Evolutionary conservation across 2,113 vertebrate species (phyloP).

Genomic region (Danionella cerebrum): DNA sequence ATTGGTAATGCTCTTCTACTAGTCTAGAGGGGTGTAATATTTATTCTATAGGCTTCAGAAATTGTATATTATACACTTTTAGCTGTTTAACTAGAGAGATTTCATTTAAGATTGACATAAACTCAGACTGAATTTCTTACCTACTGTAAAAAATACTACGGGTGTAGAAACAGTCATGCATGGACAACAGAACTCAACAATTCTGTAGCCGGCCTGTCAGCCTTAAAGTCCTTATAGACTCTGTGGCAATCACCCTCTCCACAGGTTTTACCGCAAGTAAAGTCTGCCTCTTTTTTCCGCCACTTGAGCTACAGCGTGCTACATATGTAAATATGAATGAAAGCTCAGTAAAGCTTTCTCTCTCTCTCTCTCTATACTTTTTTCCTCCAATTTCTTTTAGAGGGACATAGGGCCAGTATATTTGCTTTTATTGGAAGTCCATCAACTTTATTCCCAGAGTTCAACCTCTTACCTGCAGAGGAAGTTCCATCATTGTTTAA

Average conservation of each 20-base stretch:
- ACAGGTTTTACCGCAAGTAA: constrained; percentile 30
- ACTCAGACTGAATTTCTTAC: too few relatives aligned
- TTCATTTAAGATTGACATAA: too few relatives aligned
- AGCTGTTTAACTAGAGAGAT: too few relatives aligned
- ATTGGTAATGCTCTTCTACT: too few relatives aligned
- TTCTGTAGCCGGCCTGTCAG: too few relatives aligned
- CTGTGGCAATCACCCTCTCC: not conserved
- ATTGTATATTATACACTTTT: too few relatives aligned
- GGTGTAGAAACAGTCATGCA: too few relatives aligned
- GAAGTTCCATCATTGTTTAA: constrained; percentile 7
- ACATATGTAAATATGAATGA: constrained; percentile 47
- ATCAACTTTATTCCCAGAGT: constrained; percentile 34
- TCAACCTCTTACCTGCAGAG: not conserved
- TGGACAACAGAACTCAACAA: too few relatives aligned
- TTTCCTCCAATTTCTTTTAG: constrained; percentile 44
- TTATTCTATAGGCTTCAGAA: too few relatives aligned
- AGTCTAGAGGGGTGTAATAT: too few relatives aligned
- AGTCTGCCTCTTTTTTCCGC: constrained; percentile 29
- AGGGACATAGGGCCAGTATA: constrained; percentile 41
- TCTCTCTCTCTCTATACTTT: constrained; percentile 36
- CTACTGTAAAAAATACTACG: too few relatives aligned
- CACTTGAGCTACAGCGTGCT: constrained; percentile 15
- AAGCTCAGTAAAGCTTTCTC: constrained; percentile 29
- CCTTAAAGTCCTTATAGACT: too few relatives aligned
- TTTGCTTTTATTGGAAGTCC: constrained; percentile 49